Evolutionary conservation across 2,113 vertebrate genomes (phyloP).

Genomic region (Oxygymnocypris stewartii): DNA sequence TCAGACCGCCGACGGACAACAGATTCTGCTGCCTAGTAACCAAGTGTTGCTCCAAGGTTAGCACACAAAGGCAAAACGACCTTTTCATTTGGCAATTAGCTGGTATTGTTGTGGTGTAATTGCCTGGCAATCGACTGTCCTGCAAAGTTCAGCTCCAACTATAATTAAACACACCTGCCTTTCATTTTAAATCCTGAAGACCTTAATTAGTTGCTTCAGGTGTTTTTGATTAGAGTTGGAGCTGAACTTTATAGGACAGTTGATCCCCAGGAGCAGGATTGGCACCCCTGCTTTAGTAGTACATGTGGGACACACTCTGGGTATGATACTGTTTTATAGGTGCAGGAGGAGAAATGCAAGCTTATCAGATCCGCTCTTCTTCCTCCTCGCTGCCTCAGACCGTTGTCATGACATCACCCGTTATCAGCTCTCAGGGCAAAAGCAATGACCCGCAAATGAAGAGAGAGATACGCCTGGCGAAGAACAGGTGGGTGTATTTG

Average conservation of each 20-base stretch:
- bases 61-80: slow-evolving; percentile 40
- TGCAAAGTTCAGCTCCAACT: too few relatives aligned
- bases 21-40: slow-evolving; percentile 97
- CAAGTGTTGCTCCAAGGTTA: slow-evolving; percentile 98
- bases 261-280: too few relatives aligned
- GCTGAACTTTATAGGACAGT: too few relatives aligned
- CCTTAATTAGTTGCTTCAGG: too few relatives aligned
- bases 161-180: too few relatives aligned
- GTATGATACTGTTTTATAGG: slow-evolving; percentile 69
- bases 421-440: slow-evolving; percentile 54
- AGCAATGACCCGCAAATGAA: slow-evolving; percentile 89
- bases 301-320: background rate
- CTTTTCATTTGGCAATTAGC: background rate
- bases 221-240: too few relatives aligned
- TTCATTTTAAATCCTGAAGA: too few relatives aligned
- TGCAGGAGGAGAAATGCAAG: slow-evolving; percentile 95
- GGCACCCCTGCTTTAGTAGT: background rate
- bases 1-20: slow-evolving; percentile 96
- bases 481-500: slow-evolving; percentile 85
- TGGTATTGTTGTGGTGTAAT: background rate
- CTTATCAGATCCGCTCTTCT: slow-evolving; percentile 97
- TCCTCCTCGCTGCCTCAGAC: slow-evolving; percentile 85
- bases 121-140: too few relatives aligned
- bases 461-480: slow-evolving; percentile 96
- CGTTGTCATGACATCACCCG: slow-evolving; percentile 55